A percentile compares a stretch with the other conserved stretches of the same genome.
Evolutionary conservation across 37 sponge, comb jelly and placozoan genomes (phyloP).

Genomic region (Cliona cf. orientalis): DNA sequence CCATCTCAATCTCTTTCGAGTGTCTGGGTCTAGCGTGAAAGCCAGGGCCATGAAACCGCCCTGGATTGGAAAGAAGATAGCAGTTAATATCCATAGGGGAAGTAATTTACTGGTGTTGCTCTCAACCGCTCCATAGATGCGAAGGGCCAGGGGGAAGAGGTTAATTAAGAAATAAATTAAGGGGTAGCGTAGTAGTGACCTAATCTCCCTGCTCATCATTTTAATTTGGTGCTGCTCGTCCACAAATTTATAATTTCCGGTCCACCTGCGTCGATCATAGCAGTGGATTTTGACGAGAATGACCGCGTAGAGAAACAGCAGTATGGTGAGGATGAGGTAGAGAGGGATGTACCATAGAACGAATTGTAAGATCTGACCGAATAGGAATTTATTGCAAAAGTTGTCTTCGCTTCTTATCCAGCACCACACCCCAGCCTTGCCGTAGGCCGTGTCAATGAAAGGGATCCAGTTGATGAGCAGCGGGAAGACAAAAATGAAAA

Average conservation of each 20-base stretch:
- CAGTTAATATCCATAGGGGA: conserved; percentile 53
- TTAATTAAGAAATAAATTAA: conserved; percentile 36
- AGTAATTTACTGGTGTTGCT: neutral
- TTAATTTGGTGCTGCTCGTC: neutral
- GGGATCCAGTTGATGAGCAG: conserved; percentile 64
- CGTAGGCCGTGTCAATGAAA: conserved; percentile 57
- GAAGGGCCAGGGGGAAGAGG: conserved; percentile 33
- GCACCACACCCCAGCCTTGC: conserved; percentile 69
- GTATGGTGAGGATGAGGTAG: conserved; percentile 12
- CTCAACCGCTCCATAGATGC: conserved; percentile 1
- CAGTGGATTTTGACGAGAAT: neutral
- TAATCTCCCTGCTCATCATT: conserved; percentile 10
- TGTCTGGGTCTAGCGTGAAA: conserved; percentile 60
- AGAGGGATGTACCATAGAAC: conserved; percentile 60
- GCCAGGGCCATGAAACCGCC: conserved; percentile 46
- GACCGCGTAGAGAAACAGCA: conserved; percentile 18
- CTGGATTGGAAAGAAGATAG: conserved; percentile 40
- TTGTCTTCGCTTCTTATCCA: conserved; percentile 56
- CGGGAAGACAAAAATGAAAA: conserved; percentile 41
- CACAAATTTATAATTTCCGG: neutral
- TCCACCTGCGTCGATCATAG: neutral
- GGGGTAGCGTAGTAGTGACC: conserved; percentile 35
- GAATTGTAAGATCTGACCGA: conserved; percentile 37
- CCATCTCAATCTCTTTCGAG: conserved; percentile 25
- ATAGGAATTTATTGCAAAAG: neutral